Evolutionary conservation across 2,888 invertebrate species (phyloP), one percentile per base, ranked within the genome.

Genomic region (Epirrita christyi): DNA sequence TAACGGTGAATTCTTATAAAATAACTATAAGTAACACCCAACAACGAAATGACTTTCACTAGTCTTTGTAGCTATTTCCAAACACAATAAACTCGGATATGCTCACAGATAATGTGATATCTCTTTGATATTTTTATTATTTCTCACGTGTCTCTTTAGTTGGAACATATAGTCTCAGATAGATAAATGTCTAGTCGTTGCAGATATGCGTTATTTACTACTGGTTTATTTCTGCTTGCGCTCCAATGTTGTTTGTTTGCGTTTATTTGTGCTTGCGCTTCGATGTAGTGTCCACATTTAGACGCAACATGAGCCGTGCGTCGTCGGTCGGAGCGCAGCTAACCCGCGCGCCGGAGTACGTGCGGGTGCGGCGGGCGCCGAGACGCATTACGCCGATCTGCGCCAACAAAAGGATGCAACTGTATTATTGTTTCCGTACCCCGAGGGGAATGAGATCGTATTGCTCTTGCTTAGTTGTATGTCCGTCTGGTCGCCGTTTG

Each of bases 251-350:
- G 78, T 78, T 81, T 83, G 75, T 83, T 84, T 86, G 81, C 78
- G 80, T 85, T 86, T 86, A 83, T 86, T 85, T 88, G 75, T 84
- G 85, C 80, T 71, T 80, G 79, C 76, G 80, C 73, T 75, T 78
- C 76, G 80, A 70, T 77, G 77, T 71, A 73, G 77, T 69, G 78
- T 83, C 85, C 83, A 75, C 79, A 81, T 89, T 85, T 90, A 90
- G 88, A 78, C 74, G 87, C 85, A 88, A 88, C 84, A 82, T 83
- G 87, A 88, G 87, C 78, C 75, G 77, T 68, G n/a, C n/a, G n/a
- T n/a, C n/a, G n/a, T n/a, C n/a, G n/a, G n/a, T n/a, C n/a, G n/a
- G n/a, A n/a, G n/a, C n/a, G n/a, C n/a, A n/a, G n/a, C n/a, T n/a
- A n/a, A n/a, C n/a, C 70, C 71, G 70, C 65, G 59, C 60, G 61